Conservation (phyloP, 2,888 invertebrate species). For the Oxycera nigricornis region DNA sequence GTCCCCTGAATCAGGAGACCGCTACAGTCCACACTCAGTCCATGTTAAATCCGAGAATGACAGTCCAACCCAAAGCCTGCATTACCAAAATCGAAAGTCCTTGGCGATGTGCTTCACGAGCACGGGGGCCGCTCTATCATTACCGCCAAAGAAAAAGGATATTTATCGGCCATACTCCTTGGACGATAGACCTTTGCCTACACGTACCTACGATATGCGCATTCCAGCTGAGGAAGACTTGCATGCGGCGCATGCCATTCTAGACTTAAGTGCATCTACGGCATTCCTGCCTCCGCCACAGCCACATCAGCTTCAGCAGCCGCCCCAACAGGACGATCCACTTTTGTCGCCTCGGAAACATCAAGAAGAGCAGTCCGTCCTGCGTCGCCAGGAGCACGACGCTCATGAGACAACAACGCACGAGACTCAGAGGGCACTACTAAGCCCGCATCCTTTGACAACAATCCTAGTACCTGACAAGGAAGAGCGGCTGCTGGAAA, state of each 20-base stretch:
- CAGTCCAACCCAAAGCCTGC: slow-evolving; percentile 43
- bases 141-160: slow-evolving; percentile 91
- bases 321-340: slow-evolving; percentile 50
- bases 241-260: slow-evolving; percentile 86
- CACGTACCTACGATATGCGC: slow-evolving; percentile 65
- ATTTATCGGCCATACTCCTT: slow-evolving; percentile 88
- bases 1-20: slow-evolving; percentile 58
- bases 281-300: slow-evolving; percentile 72
- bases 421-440: slow-evolving; percentile 49
- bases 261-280: slow-evolving; percentile 87
- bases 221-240: slow-evolving; percentile 81
- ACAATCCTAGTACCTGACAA: slow-evolving; percentile 53
- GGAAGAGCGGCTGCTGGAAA: slow-evolving; percentile 46
- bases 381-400: slow-evolving; percentile 45
- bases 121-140: slow-evolving; percentile 80
- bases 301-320: slow-evolving; percentile 59
- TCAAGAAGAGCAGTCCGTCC: slow-evolving; percentile 13
- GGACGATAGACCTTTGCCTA: slow-evolving; percentile 68
- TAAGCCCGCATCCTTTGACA: slow-evolving; percentile 44
- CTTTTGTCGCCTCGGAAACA: slow-evolving; percentile 28
- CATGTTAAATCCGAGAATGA: slow-evolving; percentile 57
- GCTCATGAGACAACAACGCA: slow-evolving; percentile 47
- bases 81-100: slow-evolving; percentile 67
- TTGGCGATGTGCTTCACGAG: slow-evolving; percentile 85
- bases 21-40: slow-evolving; percentile 58